Evolutionary conservation across 2,888 invertebrate genomes (phyloP).

Genomic region (Pemphredon lugubris): DNA sequence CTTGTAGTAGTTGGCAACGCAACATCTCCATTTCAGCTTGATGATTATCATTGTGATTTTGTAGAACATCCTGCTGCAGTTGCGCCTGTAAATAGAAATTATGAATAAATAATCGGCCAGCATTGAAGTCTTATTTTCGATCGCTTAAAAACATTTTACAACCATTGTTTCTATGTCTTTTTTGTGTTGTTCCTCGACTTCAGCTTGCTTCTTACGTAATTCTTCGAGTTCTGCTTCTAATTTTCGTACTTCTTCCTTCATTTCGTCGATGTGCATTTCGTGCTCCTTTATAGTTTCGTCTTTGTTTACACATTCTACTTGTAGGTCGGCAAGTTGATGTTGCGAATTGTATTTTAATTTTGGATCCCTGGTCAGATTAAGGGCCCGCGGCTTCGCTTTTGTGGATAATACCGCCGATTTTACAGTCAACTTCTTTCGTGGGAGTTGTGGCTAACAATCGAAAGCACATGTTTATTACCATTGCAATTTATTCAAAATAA

Average conservation of each 20-base stretch:
- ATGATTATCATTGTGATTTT: constrained; percentile 65
- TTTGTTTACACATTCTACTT: constrained; percentile 76
- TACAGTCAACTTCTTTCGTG: constrained; percentile 64
- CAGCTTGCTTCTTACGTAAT: constrained; percentile 59
- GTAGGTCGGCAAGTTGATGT: constrained; percentile 75
- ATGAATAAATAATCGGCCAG: background rate
- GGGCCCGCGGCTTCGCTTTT: constrained; percentile 62
- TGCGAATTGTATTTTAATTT: constrained; percentile 68
- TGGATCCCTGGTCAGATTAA: constrained; percentile 33
- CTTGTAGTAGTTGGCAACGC: constrained; percentile 61
- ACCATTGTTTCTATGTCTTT: constrained; percentile 74
- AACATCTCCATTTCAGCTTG: constrained; percentile 61
- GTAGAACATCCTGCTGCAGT: constrained; percentile 70
- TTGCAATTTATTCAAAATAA: background rate
- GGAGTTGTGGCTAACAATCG: constrained; percentile 68
- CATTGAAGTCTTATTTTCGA: background rate
- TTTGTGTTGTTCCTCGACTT: constrained; percentile 66
- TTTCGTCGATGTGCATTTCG: constrained; percentile 73
- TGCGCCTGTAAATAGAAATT: constrained; percentile 61
- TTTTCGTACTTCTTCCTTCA: constrained; percentile 66
- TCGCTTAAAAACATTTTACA: constrained; percentile 3
- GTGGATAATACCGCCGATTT: constrained; percentile 60
- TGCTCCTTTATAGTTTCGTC: constrained; percentile 76
- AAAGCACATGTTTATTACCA: background rate
- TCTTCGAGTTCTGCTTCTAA: constrained; percentile 62